A percentile compares a stretch with the other conserved stretches of the same genome.
Conservation (phyloP, 2,797 vertebrate genomes). For the Cossypha caffra region DNA sequence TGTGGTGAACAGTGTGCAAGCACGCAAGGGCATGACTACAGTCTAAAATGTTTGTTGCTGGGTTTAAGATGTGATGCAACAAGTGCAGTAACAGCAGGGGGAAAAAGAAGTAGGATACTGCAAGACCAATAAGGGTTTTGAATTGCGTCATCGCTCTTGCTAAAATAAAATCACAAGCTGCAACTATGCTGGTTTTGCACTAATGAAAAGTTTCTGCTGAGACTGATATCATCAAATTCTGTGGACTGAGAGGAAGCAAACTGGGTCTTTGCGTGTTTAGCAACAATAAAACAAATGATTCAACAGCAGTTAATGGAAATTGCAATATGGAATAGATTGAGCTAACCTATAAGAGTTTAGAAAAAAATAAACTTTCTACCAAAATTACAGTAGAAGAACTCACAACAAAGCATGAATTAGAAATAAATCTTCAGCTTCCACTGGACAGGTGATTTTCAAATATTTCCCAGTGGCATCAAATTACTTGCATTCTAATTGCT, state of each 20-base stretch:
- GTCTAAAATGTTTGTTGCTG: not conserved
- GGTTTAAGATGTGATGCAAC: not conserved
- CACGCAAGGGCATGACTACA: not conserved
- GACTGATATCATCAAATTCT: not conserved
- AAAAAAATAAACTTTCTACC: not conserved
- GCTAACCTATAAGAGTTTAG: not conserved
- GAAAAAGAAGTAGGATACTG: not conserved
- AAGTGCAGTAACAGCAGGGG: not conserved
- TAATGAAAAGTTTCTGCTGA: constrained; percentile 16
- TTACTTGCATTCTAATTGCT: constrained; percentile 47
- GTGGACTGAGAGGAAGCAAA: not conserved
- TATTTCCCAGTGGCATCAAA: not conserved
- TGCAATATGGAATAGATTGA: not conserved
- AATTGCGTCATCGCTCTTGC: not conserved
- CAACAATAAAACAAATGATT: constrained; percentile 17
- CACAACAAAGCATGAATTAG: not conserved
- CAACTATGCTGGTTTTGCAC: not conserved
- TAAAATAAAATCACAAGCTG: not conserved
- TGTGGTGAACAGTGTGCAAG: not conserved
- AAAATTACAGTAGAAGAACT: not conserved
- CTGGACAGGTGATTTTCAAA: constrained; percentile 50
- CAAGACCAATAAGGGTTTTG: not conserved
- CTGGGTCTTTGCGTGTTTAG: not conserved
- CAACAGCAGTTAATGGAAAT: not conserved
- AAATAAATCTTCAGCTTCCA: constrained; percentile 20